Percentiles rank a stretch among this genome's conserved stretches.
phyloP scores from a whole-genome alignment of 2,797 vertebrate species.

The Pithecia hirsuta region DNA sequence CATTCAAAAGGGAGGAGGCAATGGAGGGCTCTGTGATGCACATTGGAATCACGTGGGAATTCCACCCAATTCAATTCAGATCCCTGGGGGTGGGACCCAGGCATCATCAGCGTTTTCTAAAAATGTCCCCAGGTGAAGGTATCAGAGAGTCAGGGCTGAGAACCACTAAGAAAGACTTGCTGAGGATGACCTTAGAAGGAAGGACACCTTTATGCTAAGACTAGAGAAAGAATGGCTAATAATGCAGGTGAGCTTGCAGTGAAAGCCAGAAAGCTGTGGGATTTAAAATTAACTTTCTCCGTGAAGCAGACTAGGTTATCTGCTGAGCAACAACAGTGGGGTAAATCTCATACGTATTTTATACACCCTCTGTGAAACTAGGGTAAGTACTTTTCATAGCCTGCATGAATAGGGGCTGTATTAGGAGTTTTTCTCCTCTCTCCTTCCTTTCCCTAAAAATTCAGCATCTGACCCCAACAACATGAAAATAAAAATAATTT shows the following conservation, averaged over 20 bases:
- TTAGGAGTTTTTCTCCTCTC: not conserved
- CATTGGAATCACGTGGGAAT: not conserved
- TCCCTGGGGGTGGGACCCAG: not conserved
- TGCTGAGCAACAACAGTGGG: not conserved
- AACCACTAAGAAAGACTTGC: not conserved
- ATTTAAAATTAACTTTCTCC: not conserved
- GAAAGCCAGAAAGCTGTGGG: not conserved
- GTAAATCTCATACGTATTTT: not conserved
- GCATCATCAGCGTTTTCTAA: not conserved
- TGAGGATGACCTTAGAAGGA: not conserved
- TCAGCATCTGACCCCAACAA: not conserved
- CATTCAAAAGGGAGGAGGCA: too few species aligned
- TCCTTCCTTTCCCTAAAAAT: not conserved
- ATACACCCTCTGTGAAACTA: not conserved
- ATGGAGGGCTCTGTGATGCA: not conserved
- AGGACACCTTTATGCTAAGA: too few species aligned
- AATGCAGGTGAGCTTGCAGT: not conserved
- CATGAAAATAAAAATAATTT: constrained; percentile 26
- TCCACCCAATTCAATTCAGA: not conserved
- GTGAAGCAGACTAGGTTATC: not conserved
- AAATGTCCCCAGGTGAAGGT: not conserved
- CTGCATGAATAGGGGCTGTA: not conserved
- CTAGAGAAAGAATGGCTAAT: not conserved
- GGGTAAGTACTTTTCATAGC: not conserved
- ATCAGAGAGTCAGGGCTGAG: not conserved